Evolutionary conservation across 2,797 vertebrate genomes (phyloP), one percentile per base, ranked within the genome.

Genomic region (Leptatherina wallacei): DNA sequence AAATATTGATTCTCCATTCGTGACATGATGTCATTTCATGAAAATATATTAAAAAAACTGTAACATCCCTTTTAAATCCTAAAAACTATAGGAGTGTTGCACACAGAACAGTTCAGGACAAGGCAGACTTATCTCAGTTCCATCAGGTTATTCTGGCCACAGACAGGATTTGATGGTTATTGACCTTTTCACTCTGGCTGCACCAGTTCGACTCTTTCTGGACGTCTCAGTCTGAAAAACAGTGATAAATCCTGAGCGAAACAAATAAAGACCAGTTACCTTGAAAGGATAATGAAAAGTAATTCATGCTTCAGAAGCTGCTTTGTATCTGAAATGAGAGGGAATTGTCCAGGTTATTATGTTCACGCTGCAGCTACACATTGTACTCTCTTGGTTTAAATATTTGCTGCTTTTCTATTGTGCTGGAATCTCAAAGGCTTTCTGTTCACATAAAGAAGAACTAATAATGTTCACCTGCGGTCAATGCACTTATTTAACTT

Each of bases 371-470:
- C 30, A 14, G 30, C 52, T 52, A 67, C 63, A 24, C 1, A 1
- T 16, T 58, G 24, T 55, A 18, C 10, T 35, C 54, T 47, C 22
- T 8, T 38, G 57, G 9, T 35, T 63, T 29, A 54, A 33, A 61
- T 59, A 29, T 49, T 22, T 66, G 29, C 35, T 47, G 10, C 13
- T 63, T 29, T 30, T 13, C 33, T 18, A 3, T 52, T 56, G 18
- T 65, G 24, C 66, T 44, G 38, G 32, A 71, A 65, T 52, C 64
- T 49, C 24, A 69, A 5, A 66, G 2, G 7, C 22, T 65, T 60
- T 65, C 32, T 29, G 32, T 51, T 20, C 47, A 36, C 47, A 42
- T 10, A 36, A 36, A 70, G 69, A 70, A 33, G n/a, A 55, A 6
- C 14, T 36, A 32, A 71, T 65, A 52, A 52, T 38, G 69, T 70